Conservation (phyloP, 2,113 vertebrate genomes). For the Lamprotornis superbus region DNA sequence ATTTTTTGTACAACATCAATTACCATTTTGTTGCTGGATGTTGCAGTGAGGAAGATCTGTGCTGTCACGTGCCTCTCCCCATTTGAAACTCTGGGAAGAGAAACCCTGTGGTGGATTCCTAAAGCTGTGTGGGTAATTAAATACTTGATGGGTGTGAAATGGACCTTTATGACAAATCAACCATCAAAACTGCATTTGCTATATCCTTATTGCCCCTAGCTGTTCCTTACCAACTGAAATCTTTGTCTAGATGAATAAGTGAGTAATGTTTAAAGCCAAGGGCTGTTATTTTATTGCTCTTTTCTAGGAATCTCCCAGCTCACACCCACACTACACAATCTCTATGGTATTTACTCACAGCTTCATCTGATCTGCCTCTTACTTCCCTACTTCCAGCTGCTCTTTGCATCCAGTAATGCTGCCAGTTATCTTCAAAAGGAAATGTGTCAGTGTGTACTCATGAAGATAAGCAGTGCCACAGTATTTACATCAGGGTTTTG, state of each 20-base stretch:
- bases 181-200: background rate
- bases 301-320: slow-evolving; percentile 25
- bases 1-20: slow-evolving; percentile 27
- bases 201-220: background rate
- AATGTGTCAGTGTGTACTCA: background rate
- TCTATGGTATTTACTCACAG: background rate
- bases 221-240: background rate
- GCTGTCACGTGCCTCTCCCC: background rate
- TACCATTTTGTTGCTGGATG: slow-evolving; percentile 39
- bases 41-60: background rate
- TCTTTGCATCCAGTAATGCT: background rate
- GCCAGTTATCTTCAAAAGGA: slow-evolving; percentile 46
- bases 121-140: background rate
- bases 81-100: background rate
- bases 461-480: background rate
- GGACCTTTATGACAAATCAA: background rate
- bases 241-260: background rate
- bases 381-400: slow-evolving; percentile 26
- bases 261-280: background rate
- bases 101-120: background rate
- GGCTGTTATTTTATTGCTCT: background rate
- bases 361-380: slow-evolving; percentile 6
- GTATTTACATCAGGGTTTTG: slow-evolving; percentile 15
- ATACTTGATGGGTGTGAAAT: background rate
- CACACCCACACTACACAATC: background rate